Base-by-base conservation (phyloP, 2,113 vertebrate species). In the Calonectris borealis region DNA sequence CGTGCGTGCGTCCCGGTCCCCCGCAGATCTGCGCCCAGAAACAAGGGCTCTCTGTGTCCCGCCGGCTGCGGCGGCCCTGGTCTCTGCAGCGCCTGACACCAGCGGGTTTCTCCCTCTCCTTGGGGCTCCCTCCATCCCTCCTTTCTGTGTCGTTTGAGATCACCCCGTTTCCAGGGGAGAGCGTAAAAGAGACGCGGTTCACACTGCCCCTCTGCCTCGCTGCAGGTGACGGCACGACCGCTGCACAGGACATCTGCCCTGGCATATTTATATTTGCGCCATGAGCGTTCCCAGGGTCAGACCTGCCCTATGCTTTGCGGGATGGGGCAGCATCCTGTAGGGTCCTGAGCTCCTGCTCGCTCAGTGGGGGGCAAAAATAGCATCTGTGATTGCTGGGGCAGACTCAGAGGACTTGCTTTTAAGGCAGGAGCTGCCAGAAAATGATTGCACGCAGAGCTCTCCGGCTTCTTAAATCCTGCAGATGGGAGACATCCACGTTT, bases 21-120 rank as follows among this genome's bases (percentile, higher is more conserved):
- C 58, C 7, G 3, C 9, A 2, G 60, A 81, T 49, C 72, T 8
- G 62, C 92, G 93, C 69, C 60, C 93, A 68, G 75, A n/a, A 83
- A 95, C 93, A 96, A 95, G 83, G 83, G 93, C 77, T 69, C 94
- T 90, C 91, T 96, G 93, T 94, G 88, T 94, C 49, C 89, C 0
- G 2, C 49, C 0, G 51, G n/a, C 91, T 84, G 90, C 3, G 0
- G 6, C 3, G 14, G 70, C 42, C 36, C 70, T 77, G 1, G 2
- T 2, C 80, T 58, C 80, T 26, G 77, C 91, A 77, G 83, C 0
- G 91, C 88, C 96, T 96, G 95, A 93, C 89, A 92, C 95, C 89
- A 80, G 71, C 68, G 8, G 1, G 24, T 31, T 88, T 86, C 68
- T 88, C 66, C 70, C 54, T 38, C 90, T 84, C 70, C 51, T 0